Evolutionary conservation across 1,140 invertebrate genomes (phyloP).

Genomic region (roundworm (Caenorhabditis elegans)): DNA sequence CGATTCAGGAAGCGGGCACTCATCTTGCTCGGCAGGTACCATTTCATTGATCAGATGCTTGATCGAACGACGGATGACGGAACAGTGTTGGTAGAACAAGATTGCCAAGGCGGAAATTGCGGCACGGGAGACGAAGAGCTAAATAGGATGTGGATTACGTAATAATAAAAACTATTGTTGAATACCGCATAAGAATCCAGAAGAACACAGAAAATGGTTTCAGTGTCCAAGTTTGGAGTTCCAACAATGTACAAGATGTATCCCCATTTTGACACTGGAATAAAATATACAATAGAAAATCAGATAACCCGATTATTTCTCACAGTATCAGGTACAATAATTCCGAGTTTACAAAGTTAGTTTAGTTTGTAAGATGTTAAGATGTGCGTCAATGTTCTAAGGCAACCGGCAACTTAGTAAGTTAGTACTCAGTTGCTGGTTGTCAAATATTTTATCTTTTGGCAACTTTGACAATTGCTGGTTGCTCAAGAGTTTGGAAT

Average conservation of each 20-base stretch:
- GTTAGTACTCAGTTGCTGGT: too few relatives aligned
- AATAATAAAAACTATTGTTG: not conserved
- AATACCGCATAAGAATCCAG: not conserved
- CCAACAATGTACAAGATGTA: constrained; percentile 10
- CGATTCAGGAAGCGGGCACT: constrained; percentile 28
- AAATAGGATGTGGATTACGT: not conserved
- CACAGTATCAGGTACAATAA: too few relatives aligned
- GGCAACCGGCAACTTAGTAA: too few relatives aligned
- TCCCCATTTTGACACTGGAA: constrained; percentile 6
- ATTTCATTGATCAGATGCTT: constrained; percentile 11
- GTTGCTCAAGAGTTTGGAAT: too few relatives aligned
- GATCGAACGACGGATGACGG: constrained; percentile 4
- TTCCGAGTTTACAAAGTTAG: too few relatives aligned
- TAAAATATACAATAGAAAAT: too few relatives aligned
- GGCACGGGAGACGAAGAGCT: constrained; percentile 12
- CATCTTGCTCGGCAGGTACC: constrained; percentile 2
- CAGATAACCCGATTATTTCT: too few relatives aligned
- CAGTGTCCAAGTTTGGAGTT: not conserved
- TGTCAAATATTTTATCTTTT: too few relatives aligned
- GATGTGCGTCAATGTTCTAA: too few relatives aligned
- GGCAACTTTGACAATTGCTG: too few relatives aligned
- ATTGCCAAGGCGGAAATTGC: not conserved
- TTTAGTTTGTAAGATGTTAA: too few relatives aligned
- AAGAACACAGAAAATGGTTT: constrained; percentile 16
- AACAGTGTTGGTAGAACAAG: constrained; percentile 15